Evolutionary conservation across 2,113 vertebrate species (phyloP).

Genomic region (Geothlypis trichas): DNA sequence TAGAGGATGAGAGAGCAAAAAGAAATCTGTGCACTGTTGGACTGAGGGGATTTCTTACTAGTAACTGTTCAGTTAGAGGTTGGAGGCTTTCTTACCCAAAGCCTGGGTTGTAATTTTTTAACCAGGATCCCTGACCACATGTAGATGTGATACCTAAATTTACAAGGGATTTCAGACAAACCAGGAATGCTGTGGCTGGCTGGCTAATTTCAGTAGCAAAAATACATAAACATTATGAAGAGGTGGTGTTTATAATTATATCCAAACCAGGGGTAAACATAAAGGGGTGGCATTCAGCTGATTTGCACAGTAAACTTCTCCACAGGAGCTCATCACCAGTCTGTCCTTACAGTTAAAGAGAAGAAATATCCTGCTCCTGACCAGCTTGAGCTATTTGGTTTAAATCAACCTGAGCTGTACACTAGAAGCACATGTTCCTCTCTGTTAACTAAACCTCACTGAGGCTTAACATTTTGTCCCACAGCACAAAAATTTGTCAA

Average conservation of each 20-base stretch:
- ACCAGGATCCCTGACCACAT: background rate
- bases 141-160: background rate
- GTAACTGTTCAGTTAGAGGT: background rate
- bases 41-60: background rate
- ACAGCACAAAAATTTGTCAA: background rate
- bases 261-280: background rate
- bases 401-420: background rate
- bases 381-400: background rate
- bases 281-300: background rate
- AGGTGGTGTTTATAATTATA: background rate
- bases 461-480: background rate
- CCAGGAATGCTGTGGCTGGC: background rate
- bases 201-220: background rate
- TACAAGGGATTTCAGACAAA: background rate
- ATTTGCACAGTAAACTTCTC: background rate
- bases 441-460: background rate
- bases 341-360: background rate
- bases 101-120: background rate
- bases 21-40: background rate
- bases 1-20: background rate
- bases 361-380: background rate
- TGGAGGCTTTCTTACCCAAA: background rate
- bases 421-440: background rate
- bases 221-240: background rate
- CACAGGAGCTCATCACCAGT: background rate